Base-by-base conservation (phyloP, 2,113 vertebrate species). In the Pterocles burchelli region DNA sequence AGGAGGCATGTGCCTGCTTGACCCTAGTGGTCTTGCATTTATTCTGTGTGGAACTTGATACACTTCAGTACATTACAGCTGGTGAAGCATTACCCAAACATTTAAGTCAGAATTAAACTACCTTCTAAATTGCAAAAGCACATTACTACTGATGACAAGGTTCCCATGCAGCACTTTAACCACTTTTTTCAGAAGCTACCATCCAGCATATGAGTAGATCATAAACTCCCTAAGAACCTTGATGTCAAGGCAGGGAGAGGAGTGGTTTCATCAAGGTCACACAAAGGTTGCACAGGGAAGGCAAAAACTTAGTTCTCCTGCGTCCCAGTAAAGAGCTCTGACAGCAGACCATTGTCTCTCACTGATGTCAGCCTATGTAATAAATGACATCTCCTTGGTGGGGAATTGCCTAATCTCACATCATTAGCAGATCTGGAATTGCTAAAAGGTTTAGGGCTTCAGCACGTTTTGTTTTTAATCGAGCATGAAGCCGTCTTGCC, bases 361-460 rank as follows among this genome's bases (percentile, higher is more conserved):
- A 63, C 62, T 83, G 92, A 90, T 90, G 81, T 81, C 68, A 91
- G 54, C 51, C 67, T 81, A 88, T 84, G 45, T 81, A 88, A 91
- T 72, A 91, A 91, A 93, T 52, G 48, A 71, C 84, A 36, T 51
- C 75, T 91, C 83, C 68, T 93, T 91, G 43, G 85, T 88, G 85
- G 52, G 93, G 72, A 95, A 86, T 85, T 93, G 94, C 91, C 93
- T 88, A 88, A 88, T 68, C 84, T 96, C 89, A 96, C 88, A 97
- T 95, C 96, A 96, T 72, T 89, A 93, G 65, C 57, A 89, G 78
- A 94, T 83, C 63, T 85, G 84, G 85, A 80, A 87, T 94, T 90
- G 89, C 46, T 96, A 91, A 94, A 92, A 72, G 92, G 71, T 93
- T 94, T 91, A 89, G 62, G 72, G 25, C 84, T 94, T 85, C 62